Base-by-base conservation (phyloP, 1,140 invertebrate species). In the Scylla paramamosain region DNA sequence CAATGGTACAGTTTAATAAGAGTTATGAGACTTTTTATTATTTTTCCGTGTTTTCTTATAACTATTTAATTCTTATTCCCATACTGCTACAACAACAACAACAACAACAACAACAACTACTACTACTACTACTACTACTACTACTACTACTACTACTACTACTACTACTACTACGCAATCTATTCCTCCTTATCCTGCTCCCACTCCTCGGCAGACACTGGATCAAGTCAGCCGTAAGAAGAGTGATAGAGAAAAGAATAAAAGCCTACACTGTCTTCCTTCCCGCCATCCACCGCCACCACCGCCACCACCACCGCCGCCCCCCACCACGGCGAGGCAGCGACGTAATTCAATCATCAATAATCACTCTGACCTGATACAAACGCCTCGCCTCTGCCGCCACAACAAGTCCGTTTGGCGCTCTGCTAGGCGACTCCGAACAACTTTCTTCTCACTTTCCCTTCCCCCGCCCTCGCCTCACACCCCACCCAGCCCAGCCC, bases 331-430 rank as follows among this genome's bases (percentile, higher is more conserved):
- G 52, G 67, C n/a, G 67, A 77, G 67, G 67, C 67, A n/a, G 67
- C 67, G 67, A n/a, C n/a, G 67, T 77, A 77, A 77, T 77, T 77
- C 67, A 77, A 77, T 77, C 67, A 77, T 77, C 67, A 77, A 77
- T 77, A 77, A 77, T 77, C 67, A 77, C 67, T 77, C 25, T 77
- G 20, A n/a, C 67, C n/a, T 77, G 67, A n/a, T 77, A 77, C 67
- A n/a, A 77, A 77, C 67, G 67, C 25, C 52, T 25, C 25, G n/a
- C 67, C 20, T n/a, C n/a, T 20, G 67, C 67, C 67, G 67, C 67
- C 67, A n/a, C 67, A 77, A 77, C 67, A 20, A 77, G 16, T 77
- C 67, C 67, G 67, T 20, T n/a, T 7, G 20, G 20, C 67, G 67
- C 67, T 77, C 20, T 77, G 67, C 67, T 7, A 25, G 67, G n/a